phyloP scores from a whole-genome alignment of 1,140 invertebrate species.

The Xylocopa sonorina region DNA sequence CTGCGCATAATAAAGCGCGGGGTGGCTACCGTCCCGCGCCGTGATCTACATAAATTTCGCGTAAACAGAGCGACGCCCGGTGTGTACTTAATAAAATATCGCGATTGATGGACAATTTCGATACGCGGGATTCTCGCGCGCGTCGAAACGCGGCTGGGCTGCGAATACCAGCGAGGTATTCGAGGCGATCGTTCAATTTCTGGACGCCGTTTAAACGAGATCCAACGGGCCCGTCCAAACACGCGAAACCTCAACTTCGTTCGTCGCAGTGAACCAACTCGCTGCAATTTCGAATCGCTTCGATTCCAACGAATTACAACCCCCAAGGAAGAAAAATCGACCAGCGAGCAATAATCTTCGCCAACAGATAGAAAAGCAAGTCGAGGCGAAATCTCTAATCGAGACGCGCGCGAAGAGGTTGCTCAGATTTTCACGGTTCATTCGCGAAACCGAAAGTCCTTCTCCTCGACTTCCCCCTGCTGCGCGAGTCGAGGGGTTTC shows the following conservation, averaged over 20 bases:
- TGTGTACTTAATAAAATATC: conserved; percentile 3
- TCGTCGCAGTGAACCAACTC: no score
- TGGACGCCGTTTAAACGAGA: neutral
- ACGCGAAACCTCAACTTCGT: no score
- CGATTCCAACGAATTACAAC: no score
- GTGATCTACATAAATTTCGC: neutral
- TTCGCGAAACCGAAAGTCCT: conserved; percentile 15
- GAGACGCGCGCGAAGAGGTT: neutral
- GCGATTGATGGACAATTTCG: neutral
- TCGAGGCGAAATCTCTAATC: no score
- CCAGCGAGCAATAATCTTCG: no score
- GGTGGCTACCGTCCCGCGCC: neutral
- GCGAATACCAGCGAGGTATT: neutral
- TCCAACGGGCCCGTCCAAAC: no score
- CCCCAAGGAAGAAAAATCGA: no score
- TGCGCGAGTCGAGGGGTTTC: no score
- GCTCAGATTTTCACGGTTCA: conserved; percentile 34
- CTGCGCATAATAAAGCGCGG: conserved; percentile 16
- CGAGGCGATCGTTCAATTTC: neutral
- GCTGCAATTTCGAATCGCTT: no score
- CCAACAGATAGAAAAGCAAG: no score
- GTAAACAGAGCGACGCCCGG: neutral
- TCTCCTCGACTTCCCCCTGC: neutral
- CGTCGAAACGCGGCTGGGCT: neutral
- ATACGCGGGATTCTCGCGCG: neutral